phyloP scores from a whole-genome alignment of 2,113 vertebrate species.

The Polyodon spathula region DNA sequence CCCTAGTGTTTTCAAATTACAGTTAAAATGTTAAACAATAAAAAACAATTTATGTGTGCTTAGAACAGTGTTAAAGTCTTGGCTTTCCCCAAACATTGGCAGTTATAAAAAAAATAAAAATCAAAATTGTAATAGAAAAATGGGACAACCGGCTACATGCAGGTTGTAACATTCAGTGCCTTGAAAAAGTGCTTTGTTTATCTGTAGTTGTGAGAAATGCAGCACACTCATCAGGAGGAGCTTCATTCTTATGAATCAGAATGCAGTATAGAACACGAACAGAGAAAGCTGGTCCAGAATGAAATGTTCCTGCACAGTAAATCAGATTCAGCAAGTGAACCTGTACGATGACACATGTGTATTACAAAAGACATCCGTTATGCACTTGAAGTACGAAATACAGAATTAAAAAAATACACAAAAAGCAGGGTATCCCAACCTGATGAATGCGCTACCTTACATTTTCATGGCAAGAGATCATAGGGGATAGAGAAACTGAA shows the following conservation, averaged over 20 bases:
- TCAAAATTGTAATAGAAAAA: background rate
- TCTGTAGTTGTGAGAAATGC: background rate
- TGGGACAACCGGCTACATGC: background rate
- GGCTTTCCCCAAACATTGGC: background rate
- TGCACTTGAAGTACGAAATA: too few relatives aligned
- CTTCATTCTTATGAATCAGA: background rate
- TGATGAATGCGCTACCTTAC: background rate
- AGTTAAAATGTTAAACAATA: background rate
- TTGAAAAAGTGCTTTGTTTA: background rate
- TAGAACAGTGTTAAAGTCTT: background rate
- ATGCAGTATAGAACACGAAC: background rate
- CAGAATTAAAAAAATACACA: too few relatives aligned
- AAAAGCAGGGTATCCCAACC: background rate
- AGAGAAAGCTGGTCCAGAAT: background rate
- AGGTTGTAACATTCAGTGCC: background rate
- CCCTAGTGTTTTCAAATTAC: background rate
- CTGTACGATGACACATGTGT: too few relatives aligned
- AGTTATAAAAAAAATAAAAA: background rate
- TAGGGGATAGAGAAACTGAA: background rate
- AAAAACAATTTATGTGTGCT: background rate
- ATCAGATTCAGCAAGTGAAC: too few relatives aligned
- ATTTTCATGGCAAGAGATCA: background rate
- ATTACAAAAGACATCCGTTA: too few relatives aligned
- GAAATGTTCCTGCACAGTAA: too few relatives aligned
- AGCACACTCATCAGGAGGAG: constrained; percentile 3